Evolutionary conservation across 1,140 invertebrate genomes (phyloP), one percentile per base, ranked within the genome.

Genomic region (Homalodisca vitripennis): DNA sequence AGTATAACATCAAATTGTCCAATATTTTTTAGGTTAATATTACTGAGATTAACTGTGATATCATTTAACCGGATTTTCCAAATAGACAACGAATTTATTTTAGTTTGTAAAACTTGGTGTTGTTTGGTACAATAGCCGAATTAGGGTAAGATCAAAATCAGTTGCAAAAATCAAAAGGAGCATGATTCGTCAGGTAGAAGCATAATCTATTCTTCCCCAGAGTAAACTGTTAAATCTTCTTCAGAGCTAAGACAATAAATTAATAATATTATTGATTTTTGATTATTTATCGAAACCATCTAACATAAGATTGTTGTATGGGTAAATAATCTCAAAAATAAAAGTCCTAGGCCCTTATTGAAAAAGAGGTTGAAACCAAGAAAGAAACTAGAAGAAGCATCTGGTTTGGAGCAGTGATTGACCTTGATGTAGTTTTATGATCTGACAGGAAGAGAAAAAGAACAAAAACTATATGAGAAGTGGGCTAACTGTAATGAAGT

Each of bases 341-440:
- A 3, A 3, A 51, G 22, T n/a, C 17, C 3, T 51, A 22, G 48
- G n/a, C 48, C 17, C n/a, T n/a, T 3, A 51, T 20, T n/a, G 48
- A 51, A 20, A 51, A 51, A 22, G n/a, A 3, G 17, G 34, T 6
- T n/a, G 31, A 20, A 63, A 63, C 17, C 17, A 63, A 63, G 24
- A 32, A 63, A 14, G 31, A 63, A 14, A 12, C n/a, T n/a, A n/a
- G 17, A 10, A 14, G 55, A 29, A 60, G 55, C 22, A 60, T 32
- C 60, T 63, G 34, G 60, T n/a, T 63, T 27, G 14, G n/a, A 63
- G 60, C 30, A 63, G 27, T 31, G 60, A 63, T n/a, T 63, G 60
- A 63, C n/a, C 30, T 63, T 14, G 31, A 32, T 32, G 60, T 63
- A 3, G 17, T 63, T 1, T n/a, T n/a, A n/a, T n/a, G n/a, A n/a